phyloP scores from a whole-genome alignment of 2,888 invertebrate genomes.

The Branchellion lobata region DNA sequence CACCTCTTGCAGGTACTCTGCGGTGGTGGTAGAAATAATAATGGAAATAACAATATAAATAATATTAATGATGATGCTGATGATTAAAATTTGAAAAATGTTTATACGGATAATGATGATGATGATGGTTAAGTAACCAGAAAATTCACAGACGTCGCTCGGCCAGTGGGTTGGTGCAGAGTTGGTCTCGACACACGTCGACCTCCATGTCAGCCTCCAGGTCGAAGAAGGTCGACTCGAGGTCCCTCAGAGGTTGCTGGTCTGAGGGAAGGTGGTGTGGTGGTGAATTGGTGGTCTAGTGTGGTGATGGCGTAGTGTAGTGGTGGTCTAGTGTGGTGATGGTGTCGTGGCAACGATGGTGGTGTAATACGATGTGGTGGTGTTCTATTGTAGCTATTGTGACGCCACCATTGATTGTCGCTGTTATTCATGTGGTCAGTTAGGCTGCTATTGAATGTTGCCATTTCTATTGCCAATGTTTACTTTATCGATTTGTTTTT shows the following conservation, averaged over 20 bases:
- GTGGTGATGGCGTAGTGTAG: neutral
- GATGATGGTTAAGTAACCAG: constrained; percentile 3
- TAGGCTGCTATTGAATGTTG: too few relatives aligned
- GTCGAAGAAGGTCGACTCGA: constrained; percentile 83
- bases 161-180: constrained; percentile 69
- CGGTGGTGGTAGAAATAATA: constrained; percentile 34
- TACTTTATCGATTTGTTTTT: too few relatives aligned
- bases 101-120: constrained; percentile 42
- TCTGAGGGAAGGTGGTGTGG: constrained; percentile 47
- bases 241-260: constrained; percentile 57
- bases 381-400: too few relatives aligned
- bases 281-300: too few relatives aligned
- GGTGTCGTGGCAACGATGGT: neutral
- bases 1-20: constrained; percentile 78
- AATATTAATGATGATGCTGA: constrained; percentile 20
- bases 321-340: neutral
- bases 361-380: neutral
- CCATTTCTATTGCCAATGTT: too few relatives aligned
- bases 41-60: neutral
- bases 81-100: constrained; percentile 4
- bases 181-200: constrained; percentile 75
- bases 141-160: neutral
- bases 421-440: too few relatives aligned
- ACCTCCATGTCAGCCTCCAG: constrained; percentile 83
- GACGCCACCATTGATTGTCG: too few relatives aligned